phyloP scores from a whole-genome alignment of 2,113 vertebrate genomes.

The Eptesicus fuscus region DNA sequence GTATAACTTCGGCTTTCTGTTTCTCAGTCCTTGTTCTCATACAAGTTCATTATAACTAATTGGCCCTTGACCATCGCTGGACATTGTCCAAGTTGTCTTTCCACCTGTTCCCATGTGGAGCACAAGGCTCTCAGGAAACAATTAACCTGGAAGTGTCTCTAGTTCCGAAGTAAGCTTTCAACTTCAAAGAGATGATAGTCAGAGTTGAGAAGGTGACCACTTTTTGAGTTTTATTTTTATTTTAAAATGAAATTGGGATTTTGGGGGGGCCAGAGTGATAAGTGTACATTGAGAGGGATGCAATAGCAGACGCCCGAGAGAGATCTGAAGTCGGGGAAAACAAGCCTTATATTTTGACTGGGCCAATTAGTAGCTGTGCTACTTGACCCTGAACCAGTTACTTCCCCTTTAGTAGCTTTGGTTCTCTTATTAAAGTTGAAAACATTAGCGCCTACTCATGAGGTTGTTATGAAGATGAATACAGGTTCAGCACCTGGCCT shows the following conservation, averaged over 20 bases:
- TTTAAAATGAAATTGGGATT: slow-evolving; percentile 22
- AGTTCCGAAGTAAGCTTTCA: slow-evolving; percentile 29
- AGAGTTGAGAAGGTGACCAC: not conserved
- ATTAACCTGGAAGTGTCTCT: not conserved
- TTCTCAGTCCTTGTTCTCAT: not conserved
- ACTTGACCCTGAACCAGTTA: not conserved
- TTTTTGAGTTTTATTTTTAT: not conserved
- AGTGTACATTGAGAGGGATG: not conserved
- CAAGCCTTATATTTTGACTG: not conserved
- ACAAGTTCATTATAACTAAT: not conserved
- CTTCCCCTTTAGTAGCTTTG: not conserved
- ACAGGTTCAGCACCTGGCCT: not conserved
- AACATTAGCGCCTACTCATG: not conserved
- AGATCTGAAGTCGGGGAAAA: not conserved
- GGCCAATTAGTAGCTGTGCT: not conserved
- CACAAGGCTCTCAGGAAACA: not conserved
- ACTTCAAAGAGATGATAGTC: not conserved
- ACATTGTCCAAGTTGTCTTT: not conserved
- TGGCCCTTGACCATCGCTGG: not conserved
- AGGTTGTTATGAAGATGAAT: not conserved
- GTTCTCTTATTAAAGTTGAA: not conserved
- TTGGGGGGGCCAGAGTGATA: not conserved
- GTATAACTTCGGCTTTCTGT: not conserved
- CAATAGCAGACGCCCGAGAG: not conserved
- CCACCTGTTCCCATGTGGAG: not conserved